phyloP scores from a whole-genome alignment of 2,113 vertebrate genomes.

The Vicugna pacos region DNA sequence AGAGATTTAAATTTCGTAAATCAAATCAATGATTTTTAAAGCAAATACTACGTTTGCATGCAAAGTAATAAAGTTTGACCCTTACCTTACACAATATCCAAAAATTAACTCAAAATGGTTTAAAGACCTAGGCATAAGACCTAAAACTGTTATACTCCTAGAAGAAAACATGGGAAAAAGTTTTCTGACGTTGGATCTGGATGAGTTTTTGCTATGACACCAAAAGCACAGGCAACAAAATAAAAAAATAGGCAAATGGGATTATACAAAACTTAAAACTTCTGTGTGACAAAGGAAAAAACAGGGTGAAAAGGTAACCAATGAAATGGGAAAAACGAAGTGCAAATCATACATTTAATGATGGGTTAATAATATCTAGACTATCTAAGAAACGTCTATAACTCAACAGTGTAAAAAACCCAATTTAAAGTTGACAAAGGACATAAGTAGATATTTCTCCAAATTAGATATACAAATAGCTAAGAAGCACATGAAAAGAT shows the following conservation, averaged over 20 bases:
- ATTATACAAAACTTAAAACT: not conserved
- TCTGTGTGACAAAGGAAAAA: not conserved
- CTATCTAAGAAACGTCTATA: not conserved
- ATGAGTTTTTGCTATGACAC: not conserved
- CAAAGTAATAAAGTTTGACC: not conserved
- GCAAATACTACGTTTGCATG: not conserved
- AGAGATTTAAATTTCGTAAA: not conserved
- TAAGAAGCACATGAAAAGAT: not conserved
- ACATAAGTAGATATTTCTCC: not conserved
- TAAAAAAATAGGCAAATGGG: not conserved
- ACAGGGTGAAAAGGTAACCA: not conserved
- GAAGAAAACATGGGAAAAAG: not conserved
- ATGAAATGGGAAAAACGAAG: not conserved
- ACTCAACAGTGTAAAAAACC: not conserved
- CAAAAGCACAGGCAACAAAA: not conserved
- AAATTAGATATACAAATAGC: not conserved
- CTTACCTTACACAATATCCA: not conserved
- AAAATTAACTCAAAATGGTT: not conserved
- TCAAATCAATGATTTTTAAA: not conserved
- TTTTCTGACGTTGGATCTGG: not conserved
- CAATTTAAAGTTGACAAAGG: not conserved
- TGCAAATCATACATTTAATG: not conserved
- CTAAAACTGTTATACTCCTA: not conserved
- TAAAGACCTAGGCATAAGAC: not conserved
- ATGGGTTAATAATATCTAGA: not conserved